phyloP scores from a whole-genome alignment of 2,888 invertebrate species.

The Orgyia antiqua region DNA sequence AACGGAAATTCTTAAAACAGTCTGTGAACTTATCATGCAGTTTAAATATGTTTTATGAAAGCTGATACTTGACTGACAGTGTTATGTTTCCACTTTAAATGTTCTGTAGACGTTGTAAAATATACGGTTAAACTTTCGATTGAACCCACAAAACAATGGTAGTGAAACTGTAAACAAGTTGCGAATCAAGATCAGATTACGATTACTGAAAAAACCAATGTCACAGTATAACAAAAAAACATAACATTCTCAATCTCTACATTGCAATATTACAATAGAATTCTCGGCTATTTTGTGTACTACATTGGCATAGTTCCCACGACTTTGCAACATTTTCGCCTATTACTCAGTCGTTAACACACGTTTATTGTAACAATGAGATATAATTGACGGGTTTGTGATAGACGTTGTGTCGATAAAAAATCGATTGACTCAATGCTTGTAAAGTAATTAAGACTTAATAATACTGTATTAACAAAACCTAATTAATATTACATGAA shows the following conservation, averaged over 20 bases:
- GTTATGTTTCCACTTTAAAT: no score
- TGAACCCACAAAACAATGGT: not conserved
- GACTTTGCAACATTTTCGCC: slow-evolving; percentile 45
- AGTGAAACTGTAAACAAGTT: slow-evolving; percentile 1
- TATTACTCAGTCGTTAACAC: slow-evolving; percentile 23
- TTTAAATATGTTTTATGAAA: no score
- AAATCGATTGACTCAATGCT: not conserved
- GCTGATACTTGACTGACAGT: no score
- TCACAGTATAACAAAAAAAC: slow-evolving; percentile 23
- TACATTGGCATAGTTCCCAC: slow-evolving; percentile 44
- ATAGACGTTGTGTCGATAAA: not conserved
- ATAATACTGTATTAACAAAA: no score
- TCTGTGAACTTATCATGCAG: no score
- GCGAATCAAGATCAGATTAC: slow-evolving; percentile 18
- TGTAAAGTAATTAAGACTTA: no score
- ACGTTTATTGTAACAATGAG: slow-evolving; percentile 26
- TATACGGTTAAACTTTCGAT: slow-evolving; percentile 1
- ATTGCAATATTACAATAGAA: slow-evolving; percentile 33
- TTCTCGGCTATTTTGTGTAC: slow-evolving; percentile 30
- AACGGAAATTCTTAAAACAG: no score
- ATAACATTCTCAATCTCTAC: slow-evolving; percentile 17
- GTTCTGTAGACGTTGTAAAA: no score
- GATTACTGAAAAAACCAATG: slow-evolving; percentile 18
- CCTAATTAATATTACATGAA: no score
- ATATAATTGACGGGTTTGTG: slow-evolving; percentile 8